Base-by-base conservation (phyloP, 1,140 invertebrate species). In the Drosophila varians region DNA sequence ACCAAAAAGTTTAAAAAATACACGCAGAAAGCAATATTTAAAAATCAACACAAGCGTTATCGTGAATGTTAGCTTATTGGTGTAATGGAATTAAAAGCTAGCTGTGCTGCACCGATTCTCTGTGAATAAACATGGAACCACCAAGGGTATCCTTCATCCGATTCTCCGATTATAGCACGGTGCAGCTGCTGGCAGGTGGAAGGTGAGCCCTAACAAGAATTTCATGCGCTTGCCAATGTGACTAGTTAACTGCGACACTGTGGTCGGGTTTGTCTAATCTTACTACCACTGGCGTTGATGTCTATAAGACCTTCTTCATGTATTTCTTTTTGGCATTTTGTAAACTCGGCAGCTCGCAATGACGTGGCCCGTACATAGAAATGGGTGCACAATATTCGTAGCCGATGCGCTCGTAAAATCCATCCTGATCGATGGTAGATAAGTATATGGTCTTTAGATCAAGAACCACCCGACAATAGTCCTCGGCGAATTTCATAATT, bases 321-420 rank as follows among this genome's bases (percentile, higher is more conserved):
- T 91, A 91, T 86, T 90, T 91, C 84, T 91, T 91, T 72, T 82
- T 90, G 54, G 84, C 66, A 77, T 75, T 90, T 61, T 89, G 73
- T 60, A 91, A 70, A 46, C 83, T 90, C 2, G 90, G 89, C 66
- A 91, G 66, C 25, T 90, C 86, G 71, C 91, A 92, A 54, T 89
- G 83, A 47, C 77, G 88, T 43, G 75, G 83, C 14, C 93, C 94
- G 92, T 93, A 96, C 90, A 94, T 94, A 43, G 94, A 93, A 18
- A 96, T 91, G 4, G 95, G 95, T 26, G 93, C 92, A 82, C 95
- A 96, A 54, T 93, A 82, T 25, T 86, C 91, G 79, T 96, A 96
- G 23, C 95, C 95, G 69, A 96, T 93, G 91, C 95, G 95, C 31
- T 92, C 86, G 79, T 96, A 96, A 91, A 96, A 96, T 31, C 92